Base-by-base conservation (phyloP, 1,140 invertebrate species). In the Helicoverpa armigera region DNA sequence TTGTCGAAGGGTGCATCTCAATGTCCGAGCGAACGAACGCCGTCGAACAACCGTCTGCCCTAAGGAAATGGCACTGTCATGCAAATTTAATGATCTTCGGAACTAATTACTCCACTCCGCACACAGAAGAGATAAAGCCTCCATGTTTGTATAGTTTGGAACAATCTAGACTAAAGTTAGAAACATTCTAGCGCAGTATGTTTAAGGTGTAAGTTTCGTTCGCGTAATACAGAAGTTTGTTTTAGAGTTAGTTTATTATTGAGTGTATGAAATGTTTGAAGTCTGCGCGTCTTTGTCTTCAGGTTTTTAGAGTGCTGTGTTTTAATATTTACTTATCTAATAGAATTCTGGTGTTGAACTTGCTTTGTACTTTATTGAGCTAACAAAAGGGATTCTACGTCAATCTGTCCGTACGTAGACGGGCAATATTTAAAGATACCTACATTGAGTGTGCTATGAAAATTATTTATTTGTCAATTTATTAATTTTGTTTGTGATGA, bases 171-270 rank as follows among this genome's bases (percentile, higher is more conserved):
- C 87, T 82, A 54, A 84, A 90, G 86, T 87, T 89, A 89, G 89
- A 77, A 77, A 77, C 75, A 77, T 77, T 54, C 85, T 86, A 74
- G 81, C 83, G 53, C 60, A 87, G 87, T 90, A 87, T 89, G 87
- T 88, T 87, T 84, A 85, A 90, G 87, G 89, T 92, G 86, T 90
- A 90, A 90, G 87, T 92, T 92, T 89, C 73, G 78, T 92, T 89
- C 73, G 78, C 84, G 83, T 92, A 90, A 91, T 89, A 88, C 83
- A 85, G 86, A 88, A 92, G 89, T 92, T 93, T 86, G 85, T 85
- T 89, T 84, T 84, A 78, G 67, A 86, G 84, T 87, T 87, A 81
- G 85, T 89, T 92, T 90, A 88, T 89, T 91, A 89, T 89, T 86
- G 87, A 87, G 85, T 79, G 78, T 82, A 73, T 77, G 75, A 77